phyloP scores from a whole-genome alignment of 2,113 vertebrate species.

The Pomatorhinus ruficollis region DNA sequence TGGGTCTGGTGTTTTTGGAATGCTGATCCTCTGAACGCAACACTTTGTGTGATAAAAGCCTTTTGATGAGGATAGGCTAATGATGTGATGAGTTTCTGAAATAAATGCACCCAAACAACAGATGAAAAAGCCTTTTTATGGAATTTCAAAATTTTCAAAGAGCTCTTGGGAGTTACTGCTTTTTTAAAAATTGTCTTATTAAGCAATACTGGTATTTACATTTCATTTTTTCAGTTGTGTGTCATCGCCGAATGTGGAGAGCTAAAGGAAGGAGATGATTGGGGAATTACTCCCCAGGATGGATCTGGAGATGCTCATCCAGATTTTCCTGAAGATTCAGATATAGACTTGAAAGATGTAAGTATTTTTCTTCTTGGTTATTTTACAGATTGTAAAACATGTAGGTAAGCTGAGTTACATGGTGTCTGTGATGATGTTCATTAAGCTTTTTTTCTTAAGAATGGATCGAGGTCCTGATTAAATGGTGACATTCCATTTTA shows the following conservation, averaged over 20 bases:
- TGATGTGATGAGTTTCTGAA: background rate
- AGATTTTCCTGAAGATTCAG: conserved; percentile 93
- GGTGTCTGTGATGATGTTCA: background rate
- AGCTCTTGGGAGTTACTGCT: background rate
- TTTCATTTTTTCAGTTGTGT: conserved; percentile 79
- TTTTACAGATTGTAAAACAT: background rate
- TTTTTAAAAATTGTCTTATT: background rate
- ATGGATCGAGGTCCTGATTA: background rate
- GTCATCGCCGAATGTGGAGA: conserved; percentile 90
- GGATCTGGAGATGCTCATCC: conserved; percentile 87
- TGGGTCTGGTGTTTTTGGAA: background rate
- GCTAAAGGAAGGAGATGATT: conserved; percentile 86
- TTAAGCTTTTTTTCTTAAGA: background rate
- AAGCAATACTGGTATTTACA: background rate
- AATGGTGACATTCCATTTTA: background rate
- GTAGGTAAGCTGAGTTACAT: background rate
- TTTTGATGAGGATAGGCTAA: background rate
- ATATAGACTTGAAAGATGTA: conserved; percentile 89
- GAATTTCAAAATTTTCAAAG: background rate
- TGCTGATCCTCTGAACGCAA: background rate
- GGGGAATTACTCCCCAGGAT: conserved; percentile 78
- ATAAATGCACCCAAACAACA: background rate
- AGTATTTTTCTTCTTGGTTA: conserved; percentile 47
- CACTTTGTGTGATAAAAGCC: background rate
- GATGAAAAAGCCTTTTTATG: background rate